Base-by-base conservation (phyloP, 2,888 invertebrate genomes). In the Drosophila nigricruria region DNA sequence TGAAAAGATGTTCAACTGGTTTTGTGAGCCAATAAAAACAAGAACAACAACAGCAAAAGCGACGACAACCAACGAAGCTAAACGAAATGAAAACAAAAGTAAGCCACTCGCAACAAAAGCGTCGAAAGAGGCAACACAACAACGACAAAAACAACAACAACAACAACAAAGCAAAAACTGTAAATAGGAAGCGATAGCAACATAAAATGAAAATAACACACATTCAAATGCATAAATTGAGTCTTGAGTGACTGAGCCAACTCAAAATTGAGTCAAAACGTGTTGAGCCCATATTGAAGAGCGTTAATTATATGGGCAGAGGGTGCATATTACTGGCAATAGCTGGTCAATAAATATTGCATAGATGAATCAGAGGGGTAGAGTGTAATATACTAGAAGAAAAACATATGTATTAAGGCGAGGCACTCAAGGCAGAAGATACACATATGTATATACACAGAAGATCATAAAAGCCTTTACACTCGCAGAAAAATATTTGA, bases 1-100 rank as follows among this genome's bases (percentile, higher is more conserved):
- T 63, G 56, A 63, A 84, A 79, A 84, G 82, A 88, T 70, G 78
- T 72, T 88, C 78, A 84, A 89, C 85, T 88, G 82, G 82, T 84
- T 87, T 75, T 74, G 84, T 63, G 63, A 64, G 70, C 74, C 80
- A 81, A 87, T 87, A 86, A 77, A 78, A 66, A 63, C 63, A 73
- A 56, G 59, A 85, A 59, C 62, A 86, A 62, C 72, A 83, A 54
- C 64, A 86, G 60, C 72, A 83, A 59, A 14, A 57, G n/a, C 54
- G 56, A 62, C 53, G 30, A 49, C 38, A 53, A 18, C n/a, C 60
- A 68, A 43, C 72, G 64, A 70, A 76, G 62, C 72, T 65, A 62
- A 64, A 42, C 58, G 70, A 77, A 74, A 79, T 54, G 66, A 67
- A 66, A 66, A 77, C 77, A 79, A 84, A 82, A 89, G 82, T 73